phyloP scores from a whole-genome alignment of 2,797 vertebrate species.

The Crenichthys baileyi region DNA sequence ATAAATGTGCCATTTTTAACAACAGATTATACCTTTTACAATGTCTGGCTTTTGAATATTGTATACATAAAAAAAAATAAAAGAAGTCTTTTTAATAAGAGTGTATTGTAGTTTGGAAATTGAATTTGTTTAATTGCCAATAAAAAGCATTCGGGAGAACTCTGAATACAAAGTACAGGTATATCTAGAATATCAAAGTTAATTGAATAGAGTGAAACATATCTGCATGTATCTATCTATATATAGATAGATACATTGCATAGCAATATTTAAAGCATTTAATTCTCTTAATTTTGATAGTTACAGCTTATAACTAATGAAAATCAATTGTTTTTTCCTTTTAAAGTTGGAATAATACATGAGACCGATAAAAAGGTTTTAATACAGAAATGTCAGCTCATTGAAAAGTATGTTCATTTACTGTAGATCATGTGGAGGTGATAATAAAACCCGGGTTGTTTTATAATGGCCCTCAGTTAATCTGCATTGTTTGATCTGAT shows the following conservation, averaged over 20 bases:
- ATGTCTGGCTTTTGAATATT: slow-evolving; percentile 90
- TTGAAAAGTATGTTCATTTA: background rate
- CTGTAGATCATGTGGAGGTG: background rate
- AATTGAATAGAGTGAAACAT: background rate
- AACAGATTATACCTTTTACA: slow-evolving; percentile 87
- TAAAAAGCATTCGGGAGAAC: background rate
- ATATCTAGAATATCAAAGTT: background rate
- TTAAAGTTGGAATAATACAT: background rate
- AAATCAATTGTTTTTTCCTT: background rate
- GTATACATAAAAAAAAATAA: slow-evolving; percentile 87
- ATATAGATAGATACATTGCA: background rate
- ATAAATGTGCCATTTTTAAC: slow-evolving; percentile 95
- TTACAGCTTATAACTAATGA: background rate
- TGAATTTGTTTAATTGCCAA: slow-evolving; percentile 60
- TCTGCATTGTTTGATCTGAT: background rate
- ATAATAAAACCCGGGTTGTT: background rate
- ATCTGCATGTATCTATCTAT: background rate
- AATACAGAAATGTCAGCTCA: background rate
- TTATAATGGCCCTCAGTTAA: background rate
- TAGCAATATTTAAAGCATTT: background rate
- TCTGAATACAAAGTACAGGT: background rate
- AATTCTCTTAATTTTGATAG: background rate
- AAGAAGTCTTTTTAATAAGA: slow-evolving; percentile 84
- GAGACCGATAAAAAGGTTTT: background rate
- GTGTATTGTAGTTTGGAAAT: slow-evolving; percentile 73